Evolutionary conservation across 2,888 invertebrate species (phyloP).

Genomic region (Epinotia ramella): DNA sequence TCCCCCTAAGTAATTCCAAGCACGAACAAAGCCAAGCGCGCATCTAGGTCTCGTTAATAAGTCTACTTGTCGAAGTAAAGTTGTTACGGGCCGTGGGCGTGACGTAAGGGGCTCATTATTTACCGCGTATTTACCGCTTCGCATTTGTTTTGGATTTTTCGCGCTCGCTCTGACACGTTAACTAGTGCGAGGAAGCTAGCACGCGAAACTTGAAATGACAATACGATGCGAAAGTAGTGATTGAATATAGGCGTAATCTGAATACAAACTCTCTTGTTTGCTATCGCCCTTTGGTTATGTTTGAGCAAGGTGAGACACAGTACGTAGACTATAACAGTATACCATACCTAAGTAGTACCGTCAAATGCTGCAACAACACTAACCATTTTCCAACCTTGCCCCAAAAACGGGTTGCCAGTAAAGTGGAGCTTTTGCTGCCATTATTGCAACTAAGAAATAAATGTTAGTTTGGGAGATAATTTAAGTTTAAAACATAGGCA

Average conservation of each 20-base stretch:
- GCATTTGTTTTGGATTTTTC: not conserved
- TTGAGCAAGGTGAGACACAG: constrained; percentile 20
- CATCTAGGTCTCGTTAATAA: constrained; percentile 1
- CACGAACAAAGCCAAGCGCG: constrained; percentile 6
- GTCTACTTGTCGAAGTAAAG: constrained; percentile 14
- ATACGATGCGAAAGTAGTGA: not conserved
- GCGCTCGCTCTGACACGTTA: no score
- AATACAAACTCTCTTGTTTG: constrained; percentile 36
- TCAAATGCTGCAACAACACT: no score
- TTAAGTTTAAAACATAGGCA: no score
- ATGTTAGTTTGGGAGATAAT: no score
- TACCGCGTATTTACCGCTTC: no score
- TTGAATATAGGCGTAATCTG: constrained; percentile 16
- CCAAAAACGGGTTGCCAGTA: no score
- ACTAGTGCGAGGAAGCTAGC: no score
- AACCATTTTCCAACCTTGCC: no score
- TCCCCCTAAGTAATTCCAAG: constrained; percentile 7
- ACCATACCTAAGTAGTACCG: no score
- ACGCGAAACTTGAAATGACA: not conserved
- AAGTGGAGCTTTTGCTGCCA: no score
- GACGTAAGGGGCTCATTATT: constrained; percentile 5
- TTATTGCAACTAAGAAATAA: no score
- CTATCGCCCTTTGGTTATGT: constrained; percentile 29
- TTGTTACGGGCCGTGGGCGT: constrained; percentile 8
- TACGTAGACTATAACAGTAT: constrained; percentile 8